Evolutionary conservation across 2,113 vertebrate genomes (phyloP).

Genomic region (Plestiodon gilberti): DNA sequence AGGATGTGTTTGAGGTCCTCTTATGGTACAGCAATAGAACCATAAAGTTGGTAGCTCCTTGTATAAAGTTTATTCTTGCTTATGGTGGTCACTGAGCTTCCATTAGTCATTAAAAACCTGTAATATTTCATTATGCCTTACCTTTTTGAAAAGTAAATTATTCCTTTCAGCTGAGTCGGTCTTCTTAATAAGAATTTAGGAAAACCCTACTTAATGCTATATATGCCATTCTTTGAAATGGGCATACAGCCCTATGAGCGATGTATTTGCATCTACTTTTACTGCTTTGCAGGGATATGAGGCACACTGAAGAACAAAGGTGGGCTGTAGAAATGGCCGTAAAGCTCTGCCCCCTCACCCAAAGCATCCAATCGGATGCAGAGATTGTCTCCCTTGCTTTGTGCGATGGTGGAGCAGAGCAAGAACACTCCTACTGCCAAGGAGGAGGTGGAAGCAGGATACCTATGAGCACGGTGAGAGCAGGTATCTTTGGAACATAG

Average conservation of each 20-base stretch:
- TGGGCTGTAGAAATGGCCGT: no score
- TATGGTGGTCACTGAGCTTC: background rate
- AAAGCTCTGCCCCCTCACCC: background rate
- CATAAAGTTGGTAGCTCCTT: background rate
- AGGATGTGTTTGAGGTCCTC: background rate
- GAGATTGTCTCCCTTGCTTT: no score
- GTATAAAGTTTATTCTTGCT: background rate
- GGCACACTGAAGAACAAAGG: background rate
- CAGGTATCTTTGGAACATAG: background rate
- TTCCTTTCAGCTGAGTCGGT: background rate
- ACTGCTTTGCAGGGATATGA: background rate
- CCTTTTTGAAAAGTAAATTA: background rate
- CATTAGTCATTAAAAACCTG: background rate
- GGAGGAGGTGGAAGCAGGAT: background rate
- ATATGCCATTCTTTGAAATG: conserved; percentile 10
- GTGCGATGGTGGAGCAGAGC: no score
- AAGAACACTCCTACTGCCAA: no score
- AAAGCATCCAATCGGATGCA: no score
- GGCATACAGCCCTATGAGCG: background rate
- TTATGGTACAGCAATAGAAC: no score
- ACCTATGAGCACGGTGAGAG: background rate
- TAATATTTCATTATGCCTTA: background rate
- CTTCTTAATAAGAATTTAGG: background rate
- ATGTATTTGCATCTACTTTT: background rate
- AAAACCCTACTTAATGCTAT: conserved; percentile 2